Evolutionary conservation across 2,888 invertebrate species (phyloP).

Genomic region (Calephelis perditalis): DNA sequence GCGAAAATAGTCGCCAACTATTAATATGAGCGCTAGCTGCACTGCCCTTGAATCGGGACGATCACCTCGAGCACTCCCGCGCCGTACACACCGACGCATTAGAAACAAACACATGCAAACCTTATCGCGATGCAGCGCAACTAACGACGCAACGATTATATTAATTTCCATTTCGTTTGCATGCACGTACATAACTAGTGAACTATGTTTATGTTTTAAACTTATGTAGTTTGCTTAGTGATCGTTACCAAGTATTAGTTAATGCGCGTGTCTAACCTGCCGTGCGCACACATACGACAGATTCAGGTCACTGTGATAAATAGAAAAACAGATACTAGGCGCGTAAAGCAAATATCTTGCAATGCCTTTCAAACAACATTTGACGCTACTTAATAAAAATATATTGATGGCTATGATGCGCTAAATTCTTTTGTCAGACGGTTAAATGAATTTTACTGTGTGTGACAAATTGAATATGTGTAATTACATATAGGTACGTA

Average conservation of each 20-base stretch:
- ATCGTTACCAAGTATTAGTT: constrained; percentile 5
- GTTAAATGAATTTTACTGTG: background rate
- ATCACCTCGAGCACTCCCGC: constrained; percentile 69
- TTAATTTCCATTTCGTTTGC: constrained; percentile 69
- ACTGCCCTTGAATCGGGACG: constrained; percentile 75
- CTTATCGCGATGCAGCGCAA: constrained; percentile 60
- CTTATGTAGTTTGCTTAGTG: background rate
- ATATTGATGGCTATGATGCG: constrained; percentile 6
- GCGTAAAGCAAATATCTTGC: constrained; percentile 29
- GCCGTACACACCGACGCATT: constrained; percentile 38
- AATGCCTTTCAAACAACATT: constrained; percentile 25
- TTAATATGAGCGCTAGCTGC: constrained; percentile 75
- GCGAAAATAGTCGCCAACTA: constrained; percentile 76
- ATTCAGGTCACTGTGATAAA: constrained; percentile 33
- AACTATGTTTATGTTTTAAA: constrained; percentile 14
- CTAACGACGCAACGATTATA: constrained; percentile 59
- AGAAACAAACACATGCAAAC: constrained; percentile 38
- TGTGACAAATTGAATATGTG: background rate
- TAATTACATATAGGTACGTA: too few species aligned
- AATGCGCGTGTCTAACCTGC: constrained; percentile 23
- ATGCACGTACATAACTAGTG: constrained; percentile 16
- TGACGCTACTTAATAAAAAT: constrained; percentile 12
- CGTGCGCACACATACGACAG: constrained; percentile 21
- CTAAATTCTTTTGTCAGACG: background rate
- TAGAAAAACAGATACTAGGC: constrained; percentile 29